These are phyloP conservation scores for Galaxias olidus DNA, from an alignment of 2,797 vertebrate genomes.

Conservation along the genomic window DNA sequence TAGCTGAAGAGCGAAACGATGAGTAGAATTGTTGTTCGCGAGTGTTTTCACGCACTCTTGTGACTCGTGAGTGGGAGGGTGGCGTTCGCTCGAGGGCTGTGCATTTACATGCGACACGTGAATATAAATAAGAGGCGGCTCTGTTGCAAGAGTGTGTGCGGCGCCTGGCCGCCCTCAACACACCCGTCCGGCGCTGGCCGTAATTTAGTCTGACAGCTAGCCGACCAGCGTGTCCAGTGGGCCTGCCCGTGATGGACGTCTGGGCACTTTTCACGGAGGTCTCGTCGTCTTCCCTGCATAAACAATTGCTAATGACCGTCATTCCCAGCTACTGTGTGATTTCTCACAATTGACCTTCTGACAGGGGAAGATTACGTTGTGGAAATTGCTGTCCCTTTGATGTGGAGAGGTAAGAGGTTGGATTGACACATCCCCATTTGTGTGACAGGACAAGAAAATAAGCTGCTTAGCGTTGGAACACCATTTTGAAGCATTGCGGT, in stretches of 20 bases:
- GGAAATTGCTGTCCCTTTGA: constrained; percentile 18
- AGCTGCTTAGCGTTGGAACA: background rate
- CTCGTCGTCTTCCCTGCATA: constrained; percentile 16
- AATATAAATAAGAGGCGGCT: background rate
- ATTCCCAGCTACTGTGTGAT: constrained; percentile 40
- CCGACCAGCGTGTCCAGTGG: constrained; percentile 29
- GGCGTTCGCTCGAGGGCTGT: background rate
- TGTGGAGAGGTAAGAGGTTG: background rate
- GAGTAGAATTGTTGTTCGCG: background rate
- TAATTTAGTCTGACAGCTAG: constrained; percentile 41
- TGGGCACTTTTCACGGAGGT: background rate
- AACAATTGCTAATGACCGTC: constrained; percentile 44
- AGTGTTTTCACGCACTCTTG: background rate
- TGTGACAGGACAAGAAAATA: background rate
- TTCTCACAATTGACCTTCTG: constrained; percentile 43
- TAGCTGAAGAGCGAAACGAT: too few species aligned
- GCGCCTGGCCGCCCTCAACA: too few species aligned
- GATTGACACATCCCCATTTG: background rate
- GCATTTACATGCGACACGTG: too few species aligned
- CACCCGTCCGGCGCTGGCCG: background rate
- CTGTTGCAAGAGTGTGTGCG: background rate
- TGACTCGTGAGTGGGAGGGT: background rate
- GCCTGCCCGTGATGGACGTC: constrained; percentile 14
- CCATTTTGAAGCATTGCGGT: constrained; percentile 1
- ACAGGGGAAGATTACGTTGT: constrained; percentile 30